These are phyloP conservation scores for Cepaea hortensis DNA, from an alignment of 2,888 invertebrate species.

Conservation along the genomic window DNA sequence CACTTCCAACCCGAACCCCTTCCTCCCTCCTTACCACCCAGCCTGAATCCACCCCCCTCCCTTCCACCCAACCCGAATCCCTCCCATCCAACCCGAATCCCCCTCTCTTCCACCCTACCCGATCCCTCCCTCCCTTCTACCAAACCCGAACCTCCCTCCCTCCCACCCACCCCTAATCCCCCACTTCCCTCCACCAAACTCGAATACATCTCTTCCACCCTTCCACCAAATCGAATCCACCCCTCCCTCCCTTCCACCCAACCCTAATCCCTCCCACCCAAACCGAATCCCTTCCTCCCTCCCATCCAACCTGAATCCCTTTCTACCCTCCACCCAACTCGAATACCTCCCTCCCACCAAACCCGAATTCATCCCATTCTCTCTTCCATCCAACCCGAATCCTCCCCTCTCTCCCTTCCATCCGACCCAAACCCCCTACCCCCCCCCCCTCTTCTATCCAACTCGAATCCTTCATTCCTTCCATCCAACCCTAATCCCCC, in stretches of 20 bases:
- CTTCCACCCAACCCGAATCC: not conserved
- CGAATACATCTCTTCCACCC: not conserved
- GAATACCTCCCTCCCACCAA: not conserved
- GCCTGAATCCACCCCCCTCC: not conserved
- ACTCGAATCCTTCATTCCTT: not conserved
- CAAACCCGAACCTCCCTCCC: not conserved
- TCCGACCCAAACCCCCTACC: not conserved
- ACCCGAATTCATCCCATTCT: not conserved
- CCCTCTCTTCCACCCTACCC: not conserved
- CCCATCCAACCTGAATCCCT: not conserved
- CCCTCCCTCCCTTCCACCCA: not conserved
- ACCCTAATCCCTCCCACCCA: not conserved
- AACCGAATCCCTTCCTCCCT: not conserved
- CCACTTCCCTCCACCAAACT: not conserved
- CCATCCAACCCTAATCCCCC: not conserved
- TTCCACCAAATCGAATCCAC: not conserved
- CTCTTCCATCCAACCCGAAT: not conserved
- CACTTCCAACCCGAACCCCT: not conserved
- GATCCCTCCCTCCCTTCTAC: not conserved
- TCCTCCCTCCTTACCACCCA: not conserved
- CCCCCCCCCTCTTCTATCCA: not conserved
- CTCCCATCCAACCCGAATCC: not conserved
- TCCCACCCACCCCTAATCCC: not conserved
- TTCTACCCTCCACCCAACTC: not conserved
- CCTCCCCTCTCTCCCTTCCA: not conserved